These are phyloP conservation scores for Telmatherina bonti DNA, from an alignment of 2,797 vertebrate species.

Conservation along the genomic window DNA sequence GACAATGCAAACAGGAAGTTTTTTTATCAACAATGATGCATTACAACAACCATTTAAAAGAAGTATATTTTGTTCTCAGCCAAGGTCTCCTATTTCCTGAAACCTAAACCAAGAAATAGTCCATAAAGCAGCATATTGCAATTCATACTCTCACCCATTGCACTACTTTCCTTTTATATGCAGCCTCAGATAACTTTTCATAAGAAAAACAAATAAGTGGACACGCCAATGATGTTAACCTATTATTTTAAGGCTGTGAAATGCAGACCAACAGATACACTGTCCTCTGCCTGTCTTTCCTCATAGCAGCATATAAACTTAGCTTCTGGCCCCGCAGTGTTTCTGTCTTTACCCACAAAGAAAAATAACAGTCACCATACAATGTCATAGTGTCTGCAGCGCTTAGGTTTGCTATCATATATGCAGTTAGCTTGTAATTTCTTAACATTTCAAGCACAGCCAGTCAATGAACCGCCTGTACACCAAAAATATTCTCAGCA, in stretches of 20 bases:
- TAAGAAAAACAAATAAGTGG: background rate
- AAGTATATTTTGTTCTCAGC: background rate
- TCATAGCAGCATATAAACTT: slow-evolving; percentile 4
- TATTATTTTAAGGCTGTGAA: background rate
- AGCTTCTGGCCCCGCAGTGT: background rate
- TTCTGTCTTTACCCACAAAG: background rate
- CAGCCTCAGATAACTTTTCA: background rate
- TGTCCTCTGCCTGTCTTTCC: slow-evolving; percentile 8
- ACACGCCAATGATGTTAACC: background rate
- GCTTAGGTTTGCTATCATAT: background rate
- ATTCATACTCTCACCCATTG: background rate
- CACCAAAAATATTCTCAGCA: background rate
- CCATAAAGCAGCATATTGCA: background rate
- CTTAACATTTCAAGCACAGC: background rate
- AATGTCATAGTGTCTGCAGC: background rate
- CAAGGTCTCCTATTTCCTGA: background rate
- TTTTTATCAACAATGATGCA: background rate
- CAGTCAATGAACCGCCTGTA: background rate
- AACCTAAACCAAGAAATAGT: background rate
- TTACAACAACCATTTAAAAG: background rate
- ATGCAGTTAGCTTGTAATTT: background rate
- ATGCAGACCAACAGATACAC: slow-evolving; percentile 3
- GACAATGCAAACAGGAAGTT: background rate
- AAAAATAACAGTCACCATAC: background rate
- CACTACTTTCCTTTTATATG: background rate